Evolutionary conservation across 2,888 invertebrate species (phyloP).

Genomic region (Lasioglossum villosulum): DNA sequence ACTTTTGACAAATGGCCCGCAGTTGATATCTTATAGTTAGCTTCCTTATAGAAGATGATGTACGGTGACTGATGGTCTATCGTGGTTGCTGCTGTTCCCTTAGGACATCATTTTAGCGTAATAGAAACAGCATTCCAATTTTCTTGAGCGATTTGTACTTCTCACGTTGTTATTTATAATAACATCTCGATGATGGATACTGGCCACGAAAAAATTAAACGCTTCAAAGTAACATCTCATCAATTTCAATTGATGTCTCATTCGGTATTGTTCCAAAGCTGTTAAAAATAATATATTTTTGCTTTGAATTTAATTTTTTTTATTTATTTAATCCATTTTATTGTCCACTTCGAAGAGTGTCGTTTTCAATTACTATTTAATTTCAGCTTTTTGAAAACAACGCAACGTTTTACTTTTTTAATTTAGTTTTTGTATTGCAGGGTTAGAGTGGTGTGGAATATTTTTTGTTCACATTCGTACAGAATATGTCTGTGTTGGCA

Average conservation of each 20-base stretch:
- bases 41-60: constrained; percentile 71
- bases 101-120: constrained; percentile 66
- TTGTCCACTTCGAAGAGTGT: background rate
- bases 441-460: background rate
- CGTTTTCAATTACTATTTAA: background rate
- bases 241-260: background rate
- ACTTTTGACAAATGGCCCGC: constrained; percentile 79
- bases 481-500: background rate
- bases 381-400: background rate
- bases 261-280: background rate
- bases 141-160: constrained; percentile 38
- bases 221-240: background rate
- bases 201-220: background rate
- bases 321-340: background rate
- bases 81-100: constrained; percentile 63
- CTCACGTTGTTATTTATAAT: constrained; percentile 31
- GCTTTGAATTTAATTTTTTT: background rate
- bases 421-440: background rate
- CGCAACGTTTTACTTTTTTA: background rate
- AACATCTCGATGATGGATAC: constrained; percentile 15
- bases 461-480: background rate
- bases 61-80: constrained; percentile 76
- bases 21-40: constrained; percentile 73
- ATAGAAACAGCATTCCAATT: constrained; percentile 61
- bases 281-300: background rate